Base-by-base conservation (phyloP, 2,797 vertebrate genomes). In the Gymnoscopelus braueri region DNA sequence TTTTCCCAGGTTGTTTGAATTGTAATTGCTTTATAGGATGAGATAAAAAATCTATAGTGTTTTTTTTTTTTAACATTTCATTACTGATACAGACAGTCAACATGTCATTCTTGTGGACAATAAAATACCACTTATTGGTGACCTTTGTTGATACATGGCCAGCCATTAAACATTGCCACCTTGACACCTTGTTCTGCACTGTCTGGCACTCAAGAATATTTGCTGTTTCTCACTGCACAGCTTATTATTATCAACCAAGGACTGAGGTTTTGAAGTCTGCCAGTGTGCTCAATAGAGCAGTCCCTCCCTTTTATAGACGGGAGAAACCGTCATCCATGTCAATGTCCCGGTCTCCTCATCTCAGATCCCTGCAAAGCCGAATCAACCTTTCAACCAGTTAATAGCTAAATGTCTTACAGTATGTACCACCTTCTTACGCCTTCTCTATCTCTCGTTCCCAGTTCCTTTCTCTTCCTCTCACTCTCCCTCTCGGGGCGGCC, bases 341-440 rank as follows among this genome's bases (percentile, higher is more conserved):
- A 44, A 12, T 63, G 58, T 44, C 13, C 49, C 2, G 3, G 56
- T 50, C 10, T 60, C 19, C 5, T 57, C 51, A 6, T 3, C 23
- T 53, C 44, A 57, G 23, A 63, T 23, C 15, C 48, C 15, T 1
- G 29, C 57, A 26, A 15, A 60, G 44, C 55, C 60, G 32, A 24
- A 74, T 60, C 65, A 19, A 76, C 35, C 63, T 67, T n/a, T 69
- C 62, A 67, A 54, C 52, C 52, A 19, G 32, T n/a, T 39, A 19
- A 47, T 7, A 0, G 14, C 23, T 24, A 2, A 3, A 29, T 29
- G 2, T 10, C 9, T 26, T 2, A 19, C 19, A 19, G 19, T 19
- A 52, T 32, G 19, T 51, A 15, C 49, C 49, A 4, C 9, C 24
- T 35, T 53, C 15, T 62, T 24, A 29, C 55, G 49, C 62, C 35